These are phyloP conservation scores for Gymnoscelis rufifasciata DNA, from an alignment of 2,888 invertebrate species.

Conservation along the genomic window DNA sequence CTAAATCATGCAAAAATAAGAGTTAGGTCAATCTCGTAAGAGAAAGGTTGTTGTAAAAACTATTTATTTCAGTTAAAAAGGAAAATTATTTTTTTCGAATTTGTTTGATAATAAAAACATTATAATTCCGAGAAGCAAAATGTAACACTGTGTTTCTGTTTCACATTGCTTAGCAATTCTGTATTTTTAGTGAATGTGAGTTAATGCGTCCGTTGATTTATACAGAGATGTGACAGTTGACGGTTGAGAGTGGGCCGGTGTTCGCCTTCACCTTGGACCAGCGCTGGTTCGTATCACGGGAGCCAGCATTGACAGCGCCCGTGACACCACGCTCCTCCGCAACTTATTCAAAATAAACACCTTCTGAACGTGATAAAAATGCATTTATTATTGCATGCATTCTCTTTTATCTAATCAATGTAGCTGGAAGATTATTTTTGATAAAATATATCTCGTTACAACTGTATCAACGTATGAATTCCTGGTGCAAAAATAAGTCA, in stretches of 20 bases:
- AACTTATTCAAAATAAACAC: constrained; percentile 65
- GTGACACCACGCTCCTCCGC: constrained; percentile 60
- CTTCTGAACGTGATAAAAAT: constrained; percentile 52
- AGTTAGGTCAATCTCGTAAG: too few species aligned
- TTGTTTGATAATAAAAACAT: constrained; percentile 1
- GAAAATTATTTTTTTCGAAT: background rate
- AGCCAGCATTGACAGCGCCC: constrained; percentile 62
- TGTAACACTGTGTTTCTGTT: constrained; percentile 8
- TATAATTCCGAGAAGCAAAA: constrained; percentile 16
- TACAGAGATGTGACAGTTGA: constrained; percentile 56
- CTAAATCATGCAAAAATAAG: too few species aligned
- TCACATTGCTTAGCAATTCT: constrained; percentile 16
- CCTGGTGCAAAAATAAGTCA: constrained; percentile 43
- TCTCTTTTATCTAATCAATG: constrained; percentile 18
- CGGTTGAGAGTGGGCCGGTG: constrained; percentile 37
- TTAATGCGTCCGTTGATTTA: constrained; percentile 57
- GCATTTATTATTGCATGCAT: constrained; percentile 41
- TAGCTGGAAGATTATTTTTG: constrained; percentile 33
- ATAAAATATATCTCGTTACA: constrained; percentile 37
- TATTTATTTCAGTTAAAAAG: too few species aligned
- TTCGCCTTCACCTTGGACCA: constrained; percentile 72
- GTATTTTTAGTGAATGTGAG: constrained; percentile 34
- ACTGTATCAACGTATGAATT: constrained; percentile 18
- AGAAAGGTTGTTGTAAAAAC: too few species aligned
- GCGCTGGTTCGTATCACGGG: constrained; percentile 63